phyloP scores from a whole-genome alignment of 1,140 invertebrate genomes.

The Chrysopa pallens region DNA sequence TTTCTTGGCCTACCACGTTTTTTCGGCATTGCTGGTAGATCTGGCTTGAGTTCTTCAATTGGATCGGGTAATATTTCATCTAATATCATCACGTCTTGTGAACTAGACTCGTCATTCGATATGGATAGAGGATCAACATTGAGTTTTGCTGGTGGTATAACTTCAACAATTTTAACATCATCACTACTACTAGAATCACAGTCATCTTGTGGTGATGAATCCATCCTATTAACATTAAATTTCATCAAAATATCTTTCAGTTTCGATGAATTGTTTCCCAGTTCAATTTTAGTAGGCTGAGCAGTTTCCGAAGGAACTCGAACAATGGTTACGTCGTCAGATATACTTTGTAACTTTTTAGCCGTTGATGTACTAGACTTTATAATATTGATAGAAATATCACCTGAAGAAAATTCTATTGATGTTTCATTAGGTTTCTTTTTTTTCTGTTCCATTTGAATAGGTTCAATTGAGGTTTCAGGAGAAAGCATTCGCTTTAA shows the following conservation, averaged over 20 bases:
- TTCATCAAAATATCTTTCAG: constrained; percentile 6
- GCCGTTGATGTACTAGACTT: neutral
- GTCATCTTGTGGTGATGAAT: constrained; percentile 1
- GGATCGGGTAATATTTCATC: constrained; percentile 2
- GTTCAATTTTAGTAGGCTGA: neutral
- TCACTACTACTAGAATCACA: constrained; percentile 6
- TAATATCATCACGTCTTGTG: constrained; percentile 8
- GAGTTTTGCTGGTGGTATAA: constrained; percentile 2
- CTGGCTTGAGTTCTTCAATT: neutral
- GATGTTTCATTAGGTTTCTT: neutral
- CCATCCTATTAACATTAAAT: neutral
- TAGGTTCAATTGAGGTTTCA: neutral
- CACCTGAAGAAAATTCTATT: neutral
- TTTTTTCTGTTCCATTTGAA: neutral
- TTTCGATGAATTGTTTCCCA: constrained; percentile 1
- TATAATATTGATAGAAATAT: neutral
- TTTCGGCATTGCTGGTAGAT: neutral
- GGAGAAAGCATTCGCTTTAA: neutral
- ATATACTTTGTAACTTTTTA: neutral
- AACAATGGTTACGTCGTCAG: constrained; percentile 5
- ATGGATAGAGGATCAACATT: constrained; percentile 3
- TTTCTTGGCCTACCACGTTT: constrained; percentile 2
- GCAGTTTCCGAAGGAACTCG: neutral
- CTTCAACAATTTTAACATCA: constrained; percentile 9
- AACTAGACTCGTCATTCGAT: constrained; percentile 13